phyloP scores from a whole-genome alignment of 2,888 invertebrate genomes.

The Dasypogon diadema region DNA sequence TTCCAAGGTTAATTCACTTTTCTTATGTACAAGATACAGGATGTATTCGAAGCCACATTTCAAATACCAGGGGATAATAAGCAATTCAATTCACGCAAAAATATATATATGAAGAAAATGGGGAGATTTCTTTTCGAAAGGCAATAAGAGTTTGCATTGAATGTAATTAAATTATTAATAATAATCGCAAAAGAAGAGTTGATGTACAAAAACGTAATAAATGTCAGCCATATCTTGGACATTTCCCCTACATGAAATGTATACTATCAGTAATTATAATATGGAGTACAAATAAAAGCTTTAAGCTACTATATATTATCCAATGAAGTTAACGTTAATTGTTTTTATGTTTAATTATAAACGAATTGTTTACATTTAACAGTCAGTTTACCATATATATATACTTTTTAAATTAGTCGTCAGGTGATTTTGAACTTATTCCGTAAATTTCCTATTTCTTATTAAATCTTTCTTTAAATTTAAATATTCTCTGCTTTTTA shows the following conservation, averaged over 20 bases:
- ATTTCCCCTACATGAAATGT: conserved; percentile 48
- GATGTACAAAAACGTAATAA: neutral
- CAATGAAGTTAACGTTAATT: conserved; percentile 52
- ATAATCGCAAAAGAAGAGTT: neutral
- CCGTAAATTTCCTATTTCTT: conserved; percentile 53
- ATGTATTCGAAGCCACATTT: neutral
- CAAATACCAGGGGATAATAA: neutral
- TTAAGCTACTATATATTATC: conserved; percentile 48
- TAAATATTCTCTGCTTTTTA: conserved; percentile 55
- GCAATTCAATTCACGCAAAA: conserved; percentile 4
- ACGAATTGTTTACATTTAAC: conserved; percentile 69
- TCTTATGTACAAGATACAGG: neutral
- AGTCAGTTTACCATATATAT: conserved; percentile 62
- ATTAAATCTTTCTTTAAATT: conserved; percentile 58
- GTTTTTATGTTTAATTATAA: conserved; percentile 59
- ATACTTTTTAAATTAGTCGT: conserved; percentile 59
- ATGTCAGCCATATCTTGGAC: conserved; percentile 30
- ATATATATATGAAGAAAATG: neutral
- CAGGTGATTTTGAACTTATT: conserved; percentile 62
- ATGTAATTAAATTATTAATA: conserved; percentile 1
- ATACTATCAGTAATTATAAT: conserved; percentile 43
- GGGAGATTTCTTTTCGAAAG: neutral
- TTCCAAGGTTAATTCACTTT: conserved; percentile 46
- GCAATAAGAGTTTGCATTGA: conserved; percentile 8
- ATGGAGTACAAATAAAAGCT: conserved; percentile 48